Percentiles rank a stretch among this genome's conserved stretches.
Evolutionary conservation across 2,888 invertebrate genomes (phyloP).

Genomic region (Panorpa germanica): DNA sequence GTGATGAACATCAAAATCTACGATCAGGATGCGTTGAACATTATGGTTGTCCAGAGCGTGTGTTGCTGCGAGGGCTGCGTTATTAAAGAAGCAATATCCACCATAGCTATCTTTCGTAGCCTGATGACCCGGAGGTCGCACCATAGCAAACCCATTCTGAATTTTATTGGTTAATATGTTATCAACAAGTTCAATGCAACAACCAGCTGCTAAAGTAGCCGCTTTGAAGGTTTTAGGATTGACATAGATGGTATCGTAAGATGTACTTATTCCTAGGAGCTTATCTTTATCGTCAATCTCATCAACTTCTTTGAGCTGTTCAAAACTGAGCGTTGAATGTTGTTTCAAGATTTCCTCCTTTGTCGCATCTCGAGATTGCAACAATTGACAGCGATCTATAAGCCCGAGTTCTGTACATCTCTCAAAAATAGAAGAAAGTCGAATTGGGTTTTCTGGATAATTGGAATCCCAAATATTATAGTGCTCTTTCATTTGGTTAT

Average conservation of each 20-base stretch:
- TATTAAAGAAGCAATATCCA: constrained; percentile 88
- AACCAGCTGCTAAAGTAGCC: constrained; percentile 59
- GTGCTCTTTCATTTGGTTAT: constrained; percentile 57
- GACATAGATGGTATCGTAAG: constrained; percentile 67
- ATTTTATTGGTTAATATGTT: constrained; percentile 42
- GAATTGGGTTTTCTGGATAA: constrained; percentile 66
- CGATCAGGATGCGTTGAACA: constrained; percentile 53
- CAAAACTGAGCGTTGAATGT: constrained; percentile 47
- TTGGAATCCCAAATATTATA: constrained; percentile 58
- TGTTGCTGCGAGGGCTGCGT: constrained; percentile 72
- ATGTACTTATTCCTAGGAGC: constrained; percentile 49
- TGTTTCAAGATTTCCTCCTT: constrained; percentile 44
- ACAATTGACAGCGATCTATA: constrained; percentile 39
- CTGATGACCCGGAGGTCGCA: constrained; percentile 87
- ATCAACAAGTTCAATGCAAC: constrained; percentile 58
- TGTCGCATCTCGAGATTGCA: constrained; percentile 39
- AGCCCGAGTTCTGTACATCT: constrained; percentile 52
- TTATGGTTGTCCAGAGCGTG: constrained; percentile 44
- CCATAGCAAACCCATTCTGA: constrained; percentile 70
- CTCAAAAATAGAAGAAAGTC: constrained; percentile 27
- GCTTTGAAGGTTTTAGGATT: constrained; percentile 64
- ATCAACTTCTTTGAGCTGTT: constrained; percentile 39
- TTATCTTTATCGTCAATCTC: constrained; percentile 30
- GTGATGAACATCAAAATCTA: constrained; percentile 95
- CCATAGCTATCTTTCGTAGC: constrained; percentile 69